Percentiles rank a stretch among this genome's conserved stretches.
Evolutionary conservation across 2,797 vertebrate species (phyloP).

Genomic region (Manis pentadactyla): DNA sequence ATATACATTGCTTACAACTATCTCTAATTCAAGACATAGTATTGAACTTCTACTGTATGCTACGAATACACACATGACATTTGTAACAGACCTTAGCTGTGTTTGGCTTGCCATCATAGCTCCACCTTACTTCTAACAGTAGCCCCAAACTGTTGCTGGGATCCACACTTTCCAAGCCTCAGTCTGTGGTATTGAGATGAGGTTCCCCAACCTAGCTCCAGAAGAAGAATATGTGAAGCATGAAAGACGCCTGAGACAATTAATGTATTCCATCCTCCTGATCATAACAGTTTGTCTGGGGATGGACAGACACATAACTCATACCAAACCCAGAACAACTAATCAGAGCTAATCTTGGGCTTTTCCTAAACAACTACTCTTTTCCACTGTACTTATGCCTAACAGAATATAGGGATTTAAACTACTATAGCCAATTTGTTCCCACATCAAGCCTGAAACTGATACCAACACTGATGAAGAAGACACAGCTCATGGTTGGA

Average conservation of each 20-base stretch:
- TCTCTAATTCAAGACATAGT: neutral
- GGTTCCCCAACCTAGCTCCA: neutral
- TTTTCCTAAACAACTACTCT: neutral
- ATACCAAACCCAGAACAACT: neutral
- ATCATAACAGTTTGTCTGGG: neutral
- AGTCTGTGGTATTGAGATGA: neutral
- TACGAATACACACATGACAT: neutral
- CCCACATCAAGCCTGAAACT: neutral
- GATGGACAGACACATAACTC: neutral
- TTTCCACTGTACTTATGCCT: neutral
- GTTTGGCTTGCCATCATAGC: neutral
- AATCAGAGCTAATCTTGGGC: neutral
- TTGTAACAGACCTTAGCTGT: neutral
- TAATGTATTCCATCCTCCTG: neutral
- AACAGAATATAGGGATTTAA: neutral
- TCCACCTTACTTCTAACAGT: neutral
- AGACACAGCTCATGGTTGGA: neutral
- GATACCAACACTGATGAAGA: neutral
- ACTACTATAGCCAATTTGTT: neutral
- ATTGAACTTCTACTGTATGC: neutral
- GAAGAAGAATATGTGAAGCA: neutral
- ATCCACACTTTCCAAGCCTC: neutral
- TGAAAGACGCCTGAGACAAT: neutral
- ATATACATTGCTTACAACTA: neutral
- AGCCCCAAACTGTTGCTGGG: neutral